phyloP scores from a whole-genome alignment of 2,888 invertebrate genomes.

The Antheraea assamensis region DNA sequence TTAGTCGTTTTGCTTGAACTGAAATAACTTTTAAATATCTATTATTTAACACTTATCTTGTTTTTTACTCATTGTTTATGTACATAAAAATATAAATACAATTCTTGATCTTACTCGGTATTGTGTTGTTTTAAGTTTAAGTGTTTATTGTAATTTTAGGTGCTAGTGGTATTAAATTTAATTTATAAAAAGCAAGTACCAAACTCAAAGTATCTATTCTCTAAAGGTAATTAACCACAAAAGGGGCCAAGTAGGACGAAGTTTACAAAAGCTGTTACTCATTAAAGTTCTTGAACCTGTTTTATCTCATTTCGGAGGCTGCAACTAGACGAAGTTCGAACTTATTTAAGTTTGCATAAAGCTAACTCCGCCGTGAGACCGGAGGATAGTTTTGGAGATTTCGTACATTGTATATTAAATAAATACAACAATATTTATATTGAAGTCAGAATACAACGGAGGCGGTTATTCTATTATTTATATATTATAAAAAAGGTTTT shows the following conservation, averaged over 20 bases:
- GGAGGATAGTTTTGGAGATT: conserved; percentile 36
- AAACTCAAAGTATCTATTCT: conserved; percentile 21
- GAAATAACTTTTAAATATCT: not conserved
- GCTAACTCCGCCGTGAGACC: conserved; percentile 41
- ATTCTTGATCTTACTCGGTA: not conserved
- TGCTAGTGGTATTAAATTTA: not conserved
- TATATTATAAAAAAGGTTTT: not conserved
- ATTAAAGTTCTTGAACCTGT: conserved; percentile 69
- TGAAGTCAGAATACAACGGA: conserved; percentile 2
- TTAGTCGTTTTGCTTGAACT: conserved; percentile 14
- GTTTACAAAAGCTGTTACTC: conserved; percentile 63
- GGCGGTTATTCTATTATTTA: not conserved
- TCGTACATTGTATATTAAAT: conserved; percentile 38
- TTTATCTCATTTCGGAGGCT: conserved; percentile 65
- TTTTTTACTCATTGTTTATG: no score
- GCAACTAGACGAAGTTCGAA: conserved; percentile 49
- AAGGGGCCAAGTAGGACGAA: conserved; percentile 34
- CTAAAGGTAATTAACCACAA: conserved; percentile 49
- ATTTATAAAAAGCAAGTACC: not conserved
- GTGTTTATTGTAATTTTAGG: no score
- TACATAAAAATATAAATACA: not conserved
- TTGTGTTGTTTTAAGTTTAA: not conserved
- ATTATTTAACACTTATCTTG: not conserved
- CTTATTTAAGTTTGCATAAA: conserved; percentile 59
- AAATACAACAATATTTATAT: conserved; percentile 4